Conservation (phyloP, 2,888 invertebrate genomes). For the Dicyrtoma fusca region DNA sequence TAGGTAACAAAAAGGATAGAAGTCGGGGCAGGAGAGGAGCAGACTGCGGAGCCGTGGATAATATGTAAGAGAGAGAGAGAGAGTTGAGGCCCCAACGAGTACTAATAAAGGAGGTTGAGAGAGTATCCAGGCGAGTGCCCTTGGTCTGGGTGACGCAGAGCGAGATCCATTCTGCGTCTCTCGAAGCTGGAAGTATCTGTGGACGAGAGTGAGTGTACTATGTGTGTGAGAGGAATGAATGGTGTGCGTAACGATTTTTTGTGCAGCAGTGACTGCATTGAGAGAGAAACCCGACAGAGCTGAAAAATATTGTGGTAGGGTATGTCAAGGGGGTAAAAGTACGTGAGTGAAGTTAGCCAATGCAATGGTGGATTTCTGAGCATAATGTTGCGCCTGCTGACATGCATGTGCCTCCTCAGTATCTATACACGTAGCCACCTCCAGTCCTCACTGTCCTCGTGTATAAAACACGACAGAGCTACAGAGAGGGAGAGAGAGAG, state of each 20-base stretch:
- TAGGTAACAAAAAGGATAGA: no score
- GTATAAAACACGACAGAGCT: not conserved
- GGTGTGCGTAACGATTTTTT: slow-evolving; percentile 37
- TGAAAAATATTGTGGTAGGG: slow-evolving; percentile 44
- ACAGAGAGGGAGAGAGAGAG: slow-evolving; percentile 18
- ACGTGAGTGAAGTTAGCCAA: slow-evolving; percentile 18
- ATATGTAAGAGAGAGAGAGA: no score
- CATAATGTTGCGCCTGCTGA: slow-evolving; percentile 2
- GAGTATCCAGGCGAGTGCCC: no score
- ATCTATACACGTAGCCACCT: no score
- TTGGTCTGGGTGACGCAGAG: slow-evolving; percentile 27
- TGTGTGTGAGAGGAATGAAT: slow-evolving; percentile 15
- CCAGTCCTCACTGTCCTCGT: no score
- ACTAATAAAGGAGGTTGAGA: no score
- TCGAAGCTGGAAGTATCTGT: not conserved
- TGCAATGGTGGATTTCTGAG: no score
- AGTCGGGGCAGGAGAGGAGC: no score
- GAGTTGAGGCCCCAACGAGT: no score
- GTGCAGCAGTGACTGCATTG: not conserved
- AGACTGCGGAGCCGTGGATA: no score
- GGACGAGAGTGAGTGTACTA: slow-evolving; percentile 7
- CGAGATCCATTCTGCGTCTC: slow-evolving; percentile 9
- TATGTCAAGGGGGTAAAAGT: slow-evolving; percentile 42
- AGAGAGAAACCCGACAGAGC: slow-evolving; percentile 11
- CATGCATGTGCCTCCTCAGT: not conserved